Base-by-base conservation (phyloP, 2,797 vertebrate species). In the Melanotaenia boesemani region DNA sequence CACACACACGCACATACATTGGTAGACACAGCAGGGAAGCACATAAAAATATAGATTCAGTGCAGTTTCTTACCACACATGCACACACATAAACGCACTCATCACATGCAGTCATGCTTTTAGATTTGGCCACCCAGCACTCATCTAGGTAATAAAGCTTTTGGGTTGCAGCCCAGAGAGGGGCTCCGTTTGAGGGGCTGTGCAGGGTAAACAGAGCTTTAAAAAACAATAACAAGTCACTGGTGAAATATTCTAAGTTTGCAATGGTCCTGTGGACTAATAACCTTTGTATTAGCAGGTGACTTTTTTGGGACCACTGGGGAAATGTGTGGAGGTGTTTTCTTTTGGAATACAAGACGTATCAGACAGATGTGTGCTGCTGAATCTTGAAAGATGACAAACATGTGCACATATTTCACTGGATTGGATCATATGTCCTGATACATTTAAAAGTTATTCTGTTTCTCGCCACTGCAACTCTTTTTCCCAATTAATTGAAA, bases 151-250 rank as follows among this genome's bases (percentile, higher is more conserved):
- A 84, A 87, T 91, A 91, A 92, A 91, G 83, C 39, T 65, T 68
- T 88, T 91, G 86, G 88, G 71, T 36, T 7, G 16, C 67, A 58
- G 90, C 90, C 91, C 88, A 83, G 87, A 86, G 80, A 65, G 66
- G 67, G 70, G 46, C 77, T 81, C 50, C n/a, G 55, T 82, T 79
- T 65, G 55, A 80, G 70, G 58, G 66, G 62, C 75, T 73, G 64
- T 52, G 66, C 68, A 77, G 77, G 80, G 88, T 90, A 93, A 92
- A 92, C 88, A 89, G 77, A 83, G 77, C 85, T 91, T 89, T 88
- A 82, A 91, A 30, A 88, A 90, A 91, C 76, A 87, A 91, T 86
- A 90, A 89, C 87, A 90, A 80, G 67, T 83, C 77, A 82, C 69
- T 72, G 72, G 65, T 86, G 82, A 90, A 89, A 86, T 74, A 83